A percentile compares a stretch with the other conserved stretches of the same genome.
phyloP scores from a whole-genome alignment of 2,113 vertebrate species.

The Eurystomus gularis region DNA sequence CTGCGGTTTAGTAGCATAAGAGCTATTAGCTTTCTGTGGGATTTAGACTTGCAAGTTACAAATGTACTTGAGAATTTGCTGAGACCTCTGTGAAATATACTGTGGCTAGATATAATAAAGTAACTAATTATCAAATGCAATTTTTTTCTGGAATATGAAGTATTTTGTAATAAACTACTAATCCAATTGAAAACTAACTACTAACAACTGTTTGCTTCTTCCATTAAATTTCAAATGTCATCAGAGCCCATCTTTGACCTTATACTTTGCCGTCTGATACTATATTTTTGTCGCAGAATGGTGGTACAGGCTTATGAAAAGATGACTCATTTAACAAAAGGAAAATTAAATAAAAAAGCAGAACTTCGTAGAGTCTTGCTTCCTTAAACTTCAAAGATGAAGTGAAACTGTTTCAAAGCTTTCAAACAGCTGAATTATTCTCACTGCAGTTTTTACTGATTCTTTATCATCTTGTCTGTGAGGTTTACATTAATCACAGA shows the following conservation, averaged over 20 bases:
- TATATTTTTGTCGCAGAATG: slow-evolving; percentile 13
- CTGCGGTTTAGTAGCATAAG: neutral
- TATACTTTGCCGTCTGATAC: neutral
- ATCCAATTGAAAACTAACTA: neutral
- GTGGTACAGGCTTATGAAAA: neutral
- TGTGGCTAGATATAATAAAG: neutral
- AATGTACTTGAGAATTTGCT: neutral
- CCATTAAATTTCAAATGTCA: neutral
- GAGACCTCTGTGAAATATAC: neutral
- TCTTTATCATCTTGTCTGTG: slow-evolving; percentile 18
- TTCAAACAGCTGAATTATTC: slow-evolving; percentile 46
- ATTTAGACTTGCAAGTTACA: neutral
- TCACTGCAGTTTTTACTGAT: neutral
- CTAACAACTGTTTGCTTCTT: neutral
- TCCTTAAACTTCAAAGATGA: slow-evolving; percentile 34
- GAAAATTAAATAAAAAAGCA: slow-evolving; percentile 37
- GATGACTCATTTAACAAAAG: slow-evolving; percentile 51
- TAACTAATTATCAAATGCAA: neutral
- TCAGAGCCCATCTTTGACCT: slow-evolving; percentile 5
- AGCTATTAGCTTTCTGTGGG: neutral
- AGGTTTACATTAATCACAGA: neutral
- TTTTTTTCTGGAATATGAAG: neutral
- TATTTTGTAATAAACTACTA: neutral
- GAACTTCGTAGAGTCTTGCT: neutral
- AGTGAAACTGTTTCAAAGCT: slow-evolving; percentile 25